A percentile compares a stretch with the other conserved stretches of the same genome.
Evolutionary conservation across 1,140 invertebrate species (phyloP).

Genomic region (Gerris buenoi): DNA sequence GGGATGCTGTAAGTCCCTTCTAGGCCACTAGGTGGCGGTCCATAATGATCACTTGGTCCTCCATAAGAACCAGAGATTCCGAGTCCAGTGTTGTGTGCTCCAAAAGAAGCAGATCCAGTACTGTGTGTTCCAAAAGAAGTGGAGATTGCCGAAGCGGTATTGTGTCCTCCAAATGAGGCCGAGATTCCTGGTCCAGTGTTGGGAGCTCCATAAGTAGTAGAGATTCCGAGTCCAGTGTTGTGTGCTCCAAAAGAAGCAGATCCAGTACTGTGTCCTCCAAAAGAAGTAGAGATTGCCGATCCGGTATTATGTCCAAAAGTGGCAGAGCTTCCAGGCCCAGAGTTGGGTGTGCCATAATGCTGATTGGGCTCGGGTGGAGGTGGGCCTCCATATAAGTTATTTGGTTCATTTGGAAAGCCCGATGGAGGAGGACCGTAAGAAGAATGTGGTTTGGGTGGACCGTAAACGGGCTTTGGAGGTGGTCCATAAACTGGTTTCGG

Average conservation of each 20-base stretch:
- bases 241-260: no score
- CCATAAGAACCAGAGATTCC: conserved; percentile 18
- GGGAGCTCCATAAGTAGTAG: conserved; percentile 10
- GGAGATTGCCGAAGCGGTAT: no score
- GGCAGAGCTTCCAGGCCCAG: no score
- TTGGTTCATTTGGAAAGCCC: background rate
- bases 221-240: no score
- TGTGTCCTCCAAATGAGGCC: no score
- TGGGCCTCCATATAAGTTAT: conserved; percentile 32
- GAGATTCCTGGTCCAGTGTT: background rate
- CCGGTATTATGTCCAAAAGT: no score
- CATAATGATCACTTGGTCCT: conserved; percentile 15
- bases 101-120: no score
- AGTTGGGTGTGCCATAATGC: background rate
- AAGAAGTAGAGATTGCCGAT: no score
- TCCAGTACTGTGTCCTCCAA: no score
- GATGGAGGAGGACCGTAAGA: background rate
- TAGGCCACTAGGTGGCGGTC: conserved; percentile 7
- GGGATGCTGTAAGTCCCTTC: conserved; percentile 19
- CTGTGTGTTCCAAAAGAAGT: no score
- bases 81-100: no score
- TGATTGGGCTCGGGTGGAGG: conserved; percentile 25
- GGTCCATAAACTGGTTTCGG: conserved; percentile 37
- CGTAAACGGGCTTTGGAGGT: conserved; percentile 29
- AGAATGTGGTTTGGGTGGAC: conserved; percentile 12